Conservation (phyloP, 2,113 vertebrate genomes). For the Aptenodytes forsteri region DNA sequence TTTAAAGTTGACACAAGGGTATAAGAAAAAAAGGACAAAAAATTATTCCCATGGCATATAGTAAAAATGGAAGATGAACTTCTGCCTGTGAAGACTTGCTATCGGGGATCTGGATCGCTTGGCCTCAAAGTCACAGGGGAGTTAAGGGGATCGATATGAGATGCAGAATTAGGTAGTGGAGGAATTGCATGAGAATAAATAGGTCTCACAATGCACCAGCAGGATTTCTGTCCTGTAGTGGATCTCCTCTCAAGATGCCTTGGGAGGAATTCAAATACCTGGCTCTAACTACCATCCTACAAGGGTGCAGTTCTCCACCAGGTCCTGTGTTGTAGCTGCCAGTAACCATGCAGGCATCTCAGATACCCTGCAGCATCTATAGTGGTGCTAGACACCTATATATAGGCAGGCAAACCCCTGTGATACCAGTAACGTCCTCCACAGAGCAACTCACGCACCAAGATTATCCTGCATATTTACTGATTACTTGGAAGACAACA, state of each 20-base stretch:
- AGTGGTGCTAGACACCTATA: not conserved
- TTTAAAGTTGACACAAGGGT: not conserved
- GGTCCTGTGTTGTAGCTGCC: not conserved
- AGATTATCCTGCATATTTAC: not conserved
- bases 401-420: not conserved
- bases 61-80: not conserved
- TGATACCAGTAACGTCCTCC: not conserved
- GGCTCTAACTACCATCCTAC: not conserved
- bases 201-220: not conserved
- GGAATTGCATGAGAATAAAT: not conserved
- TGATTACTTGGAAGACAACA: not conserved
- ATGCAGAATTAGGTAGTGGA: not conserved
- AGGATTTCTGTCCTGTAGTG: not conserved
- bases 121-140: not conserved
- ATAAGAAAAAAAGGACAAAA: not conserved
- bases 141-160: not conserved
- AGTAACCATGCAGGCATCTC: not conserved
- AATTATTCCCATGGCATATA: not conserved
- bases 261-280: not conserved
- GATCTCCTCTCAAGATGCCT: not conserved
- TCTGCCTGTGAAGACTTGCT: not conserved
- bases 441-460: accelerated
- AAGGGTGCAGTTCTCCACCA: not conserved
- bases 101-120: not conserved
- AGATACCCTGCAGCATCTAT: not conserved